Conservation (phyloP, 2,797 vertebrate genomes). For the Naso thynnoides region DNA sequence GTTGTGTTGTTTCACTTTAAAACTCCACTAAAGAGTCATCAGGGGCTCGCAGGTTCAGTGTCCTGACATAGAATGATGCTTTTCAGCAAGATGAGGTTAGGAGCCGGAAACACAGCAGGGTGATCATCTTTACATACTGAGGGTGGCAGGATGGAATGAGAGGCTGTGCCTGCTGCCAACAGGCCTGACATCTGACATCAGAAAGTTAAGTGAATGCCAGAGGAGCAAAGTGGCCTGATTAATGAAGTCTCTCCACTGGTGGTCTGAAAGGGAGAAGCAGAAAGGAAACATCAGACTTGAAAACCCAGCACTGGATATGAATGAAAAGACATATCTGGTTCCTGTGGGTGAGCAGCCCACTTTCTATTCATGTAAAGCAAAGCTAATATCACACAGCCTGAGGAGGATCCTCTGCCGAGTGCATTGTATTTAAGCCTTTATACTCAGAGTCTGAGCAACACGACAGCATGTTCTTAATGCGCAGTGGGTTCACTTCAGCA, state of each 20-base stretch:
- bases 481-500: slow-evolving; percentile 1
- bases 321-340: background rate
- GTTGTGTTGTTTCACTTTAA: too few relatives aligned
- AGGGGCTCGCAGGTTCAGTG: background rate
- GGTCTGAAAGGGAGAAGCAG: background rate
- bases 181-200: slow-evolving; percentile 15
- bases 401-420: background rate
- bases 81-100: background rate
- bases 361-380: background rate
- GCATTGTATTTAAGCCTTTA: slow-evolving; percentile 20
- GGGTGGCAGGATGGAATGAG: slow-evolving; percentile 3
- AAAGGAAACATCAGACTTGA: background rate
- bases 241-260: background rate
- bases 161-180: background rate
- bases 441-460: background rate
- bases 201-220: slow-evolving; percentile 9
- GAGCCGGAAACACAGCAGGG: slow-evolving; percentile 10
- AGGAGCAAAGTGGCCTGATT: background rate
- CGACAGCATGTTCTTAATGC: background rate
- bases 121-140: background rate
- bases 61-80: background rate
- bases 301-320: background rate
- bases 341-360: background rate
- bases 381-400: slow-evolving; percentile 3
- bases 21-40: slow-evolving; percentile 19